Evolutionary conservation across 30 jellyfish, hydroid and myxozoan genomes (phyloP).

Genomic region (Phacellophora camtschatica): DNA sequence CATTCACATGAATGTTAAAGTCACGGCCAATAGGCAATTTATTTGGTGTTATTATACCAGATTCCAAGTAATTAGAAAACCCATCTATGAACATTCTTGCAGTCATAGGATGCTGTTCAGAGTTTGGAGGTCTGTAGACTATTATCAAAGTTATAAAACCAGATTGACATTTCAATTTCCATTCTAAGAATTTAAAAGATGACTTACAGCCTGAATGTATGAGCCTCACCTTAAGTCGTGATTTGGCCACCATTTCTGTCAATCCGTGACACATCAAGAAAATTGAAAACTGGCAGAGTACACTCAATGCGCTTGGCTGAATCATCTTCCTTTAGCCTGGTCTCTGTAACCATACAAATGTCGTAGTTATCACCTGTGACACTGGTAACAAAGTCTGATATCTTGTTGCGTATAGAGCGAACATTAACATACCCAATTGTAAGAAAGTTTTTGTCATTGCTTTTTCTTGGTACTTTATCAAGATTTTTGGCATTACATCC

Average conservation of each 20-base stretch:
- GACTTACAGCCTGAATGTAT: conserved; percentile 37
- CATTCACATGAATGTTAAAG: no score
- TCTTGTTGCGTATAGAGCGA: conserved; percentile 31
- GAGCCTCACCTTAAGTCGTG: conserved; percentile 31
- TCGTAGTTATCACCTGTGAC: conserved; percentile 35
- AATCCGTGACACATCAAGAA: conserved; percentile 32
- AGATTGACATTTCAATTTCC: conserved; percentile 24
- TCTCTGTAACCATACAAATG: conserved; percentile 38
- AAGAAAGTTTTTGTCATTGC: conserved; percentile 18
- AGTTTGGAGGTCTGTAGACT: conserved; percentile 40
- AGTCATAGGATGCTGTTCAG: conserved; percentile 23
- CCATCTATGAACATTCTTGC: no score
- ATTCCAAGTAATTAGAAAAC: no score
- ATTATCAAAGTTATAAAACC: conserved; percentile 31
- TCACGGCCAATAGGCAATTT: no score
- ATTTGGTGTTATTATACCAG: no score
- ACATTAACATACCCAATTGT: conserved; percentile 18
- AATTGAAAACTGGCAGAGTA: conserved; percentile 29
- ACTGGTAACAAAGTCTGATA: conserved; percentile 19
- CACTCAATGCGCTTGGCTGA: conserved; percentile 12
- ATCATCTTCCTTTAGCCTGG: conserved; percentile 52
- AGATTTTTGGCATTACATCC: conserved; percentile 11
- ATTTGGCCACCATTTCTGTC: conserved; percentile 43
- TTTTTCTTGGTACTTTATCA: not conserved
- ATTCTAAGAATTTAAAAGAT: conserved; percentile 34